phyloP scores from a whole-genome alignment of 2,113 vertebrate species.

The Ochotona princeps region DNA sequence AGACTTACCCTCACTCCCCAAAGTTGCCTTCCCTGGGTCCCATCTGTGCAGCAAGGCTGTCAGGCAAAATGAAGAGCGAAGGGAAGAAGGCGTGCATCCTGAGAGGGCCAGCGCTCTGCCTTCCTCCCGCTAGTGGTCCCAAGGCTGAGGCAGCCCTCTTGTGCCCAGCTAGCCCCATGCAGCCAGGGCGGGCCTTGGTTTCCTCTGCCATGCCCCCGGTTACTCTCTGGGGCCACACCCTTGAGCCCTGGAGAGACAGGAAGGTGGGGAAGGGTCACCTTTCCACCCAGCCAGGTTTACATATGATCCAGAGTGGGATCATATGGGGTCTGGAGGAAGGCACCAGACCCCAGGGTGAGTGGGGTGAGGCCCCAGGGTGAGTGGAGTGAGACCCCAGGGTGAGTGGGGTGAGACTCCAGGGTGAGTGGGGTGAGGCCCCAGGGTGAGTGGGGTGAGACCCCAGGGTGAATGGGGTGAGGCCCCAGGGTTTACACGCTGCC shows the following conservation, averaged over 20 bases:
- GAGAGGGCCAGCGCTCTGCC: neutral
- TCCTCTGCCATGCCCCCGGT: neutral
- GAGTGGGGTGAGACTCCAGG: no score
- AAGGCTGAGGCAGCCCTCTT: neutral
- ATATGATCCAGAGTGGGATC: conserved; percentile 73
- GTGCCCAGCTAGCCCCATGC: neutral
- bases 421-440: no score
- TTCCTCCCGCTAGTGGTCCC: neutral
- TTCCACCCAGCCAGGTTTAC: conserved; percentile 56
- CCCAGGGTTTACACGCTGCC: conserved; percentile 25
- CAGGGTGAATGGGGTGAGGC: neutral
- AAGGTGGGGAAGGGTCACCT: conserved; percentile 39
- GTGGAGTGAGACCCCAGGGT: conserved; percentile 11
- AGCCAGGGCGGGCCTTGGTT: neutral
- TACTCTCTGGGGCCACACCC: conserved; percentile 39
- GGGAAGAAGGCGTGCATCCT: neutral
- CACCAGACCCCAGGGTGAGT: conserved; percentile 9
- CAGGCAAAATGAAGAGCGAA: neutral
- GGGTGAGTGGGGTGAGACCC: neutral
- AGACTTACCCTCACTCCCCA: neutral
- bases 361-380: neutral
- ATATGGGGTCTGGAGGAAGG: neutral
- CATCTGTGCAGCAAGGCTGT: neutral
- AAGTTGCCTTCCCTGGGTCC: neutral
- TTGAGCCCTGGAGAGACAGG: neutral